Evolutionary conservation across 2,888 invertebrate genomes (phyloP), one percentile per base, ranked within the genome.

Genomic region (Coecobrya sp.): DNA sequence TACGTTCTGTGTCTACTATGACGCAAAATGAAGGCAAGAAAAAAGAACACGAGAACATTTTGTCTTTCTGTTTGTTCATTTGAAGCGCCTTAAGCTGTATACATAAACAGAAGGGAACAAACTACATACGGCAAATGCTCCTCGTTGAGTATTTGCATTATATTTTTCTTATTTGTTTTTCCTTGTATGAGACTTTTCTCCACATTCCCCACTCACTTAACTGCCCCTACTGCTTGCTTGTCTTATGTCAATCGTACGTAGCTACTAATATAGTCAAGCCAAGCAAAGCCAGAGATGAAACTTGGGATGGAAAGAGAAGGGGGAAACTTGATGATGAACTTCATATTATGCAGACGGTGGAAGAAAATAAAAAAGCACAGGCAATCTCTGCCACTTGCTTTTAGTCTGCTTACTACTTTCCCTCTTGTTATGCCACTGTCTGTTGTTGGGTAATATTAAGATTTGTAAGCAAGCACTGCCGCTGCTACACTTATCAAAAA

Each of bases 101-200:
- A 19, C n/a, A 36, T 19, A 19, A n/a, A 42, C 42, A 45, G n/a
- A 42, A 45, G 42, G 11, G 11, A 65, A 65, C 10, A 59, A 19
- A 25, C 62, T 62, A 22, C 62, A 19, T 59, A 55, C 10, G 19
- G 22, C 19, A 65, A 27, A 22, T 27, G 25, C 25, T 65, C 11
- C 13, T 65, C 3, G 27, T 65, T 73, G 73, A 19, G 42, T 73
- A 73, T 36, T 73, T 73, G 73, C 42, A 73, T 73, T 73, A 73
- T 42, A 42, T 73, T 73, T 73, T 73, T 73, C 73, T 2, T 73
- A 73, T 73, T 73, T 73, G 73, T 73, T 42, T 73, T 73, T n/a
- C 16, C n/a, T 68, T 68, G 0, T 73, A 73, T 45, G 73, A 73
- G 73, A 13, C n/a, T 1, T 42, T 73, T 73, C 42, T 36, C 36